phyloP scores from a whole-genome alignment of 64 coral and sea anemone species.

The Stichodactyla helianthus region DNA sequence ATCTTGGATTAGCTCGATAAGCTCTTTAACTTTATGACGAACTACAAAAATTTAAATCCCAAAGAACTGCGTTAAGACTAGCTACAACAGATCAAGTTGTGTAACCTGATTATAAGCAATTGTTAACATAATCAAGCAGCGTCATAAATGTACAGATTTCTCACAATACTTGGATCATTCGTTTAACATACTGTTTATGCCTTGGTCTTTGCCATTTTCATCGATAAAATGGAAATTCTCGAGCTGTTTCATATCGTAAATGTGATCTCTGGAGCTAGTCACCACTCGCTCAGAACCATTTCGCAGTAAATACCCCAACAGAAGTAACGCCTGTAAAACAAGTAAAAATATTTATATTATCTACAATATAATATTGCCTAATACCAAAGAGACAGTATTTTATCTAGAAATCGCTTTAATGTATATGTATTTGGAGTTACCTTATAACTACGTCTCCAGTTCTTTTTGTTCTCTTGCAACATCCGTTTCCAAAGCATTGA shows the following conservation, averaged over 20 bases:
- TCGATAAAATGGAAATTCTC: constrained; percentile 85
- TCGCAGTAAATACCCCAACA: constrained; percentile 76
- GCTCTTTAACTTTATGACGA: constrained; percentile 97
- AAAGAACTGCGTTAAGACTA: neutral
- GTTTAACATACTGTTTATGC: constrained; percentile 83
- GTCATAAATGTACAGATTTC: neutral
- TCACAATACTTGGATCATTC: neutral
- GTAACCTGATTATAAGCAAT: neutral
- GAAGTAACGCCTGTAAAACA: constrained; percentile 63
- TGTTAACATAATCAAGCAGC: neutral
- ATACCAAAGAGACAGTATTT: neutral
- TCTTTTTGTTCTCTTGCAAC: constrained; percentile 90
- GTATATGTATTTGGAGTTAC: neutral
- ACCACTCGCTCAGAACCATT: constrained; percentile 97
- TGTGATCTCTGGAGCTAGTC: constrained; percentile 86
- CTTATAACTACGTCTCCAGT: constrained; percentile 98
- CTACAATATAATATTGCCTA: neutral
- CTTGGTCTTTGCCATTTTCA: constrained; percentile 97
- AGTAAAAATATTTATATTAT: constrained; percentile 13
- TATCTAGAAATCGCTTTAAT: neutral
- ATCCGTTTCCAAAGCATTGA: constrained; percentile 99
- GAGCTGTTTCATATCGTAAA: constrained; percentile 94
- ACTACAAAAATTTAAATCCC: constrained; percentile 40
- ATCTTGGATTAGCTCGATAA: constrained; percentile 93
- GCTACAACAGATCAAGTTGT: neutral